Evolutionary conservation across 2,113 vertebrate species (phyloP).

Genomic region (Gymnarchus niloticus): DNA sequence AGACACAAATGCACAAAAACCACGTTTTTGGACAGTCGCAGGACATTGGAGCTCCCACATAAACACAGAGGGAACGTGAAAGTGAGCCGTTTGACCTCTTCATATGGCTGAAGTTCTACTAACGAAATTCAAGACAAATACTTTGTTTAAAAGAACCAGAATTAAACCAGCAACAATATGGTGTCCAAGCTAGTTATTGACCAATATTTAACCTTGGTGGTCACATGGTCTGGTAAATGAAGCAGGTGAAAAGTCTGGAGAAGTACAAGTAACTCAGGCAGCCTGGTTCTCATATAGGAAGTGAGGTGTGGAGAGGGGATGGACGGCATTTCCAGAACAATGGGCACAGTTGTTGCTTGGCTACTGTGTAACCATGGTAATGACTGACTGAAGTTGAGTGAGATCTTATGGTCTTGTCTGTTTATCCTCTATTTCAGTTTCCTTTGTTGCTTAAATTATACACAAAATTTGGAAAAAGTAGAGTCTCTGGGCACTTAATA

Average conservation of each 20-base stretch:
- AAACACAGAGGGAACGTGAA: neutral
- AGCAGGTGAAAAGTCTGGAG: neutral
- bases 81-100: neutral
- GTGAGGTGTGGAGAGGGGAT: conserved; percentile 19
- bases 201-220: neutral
- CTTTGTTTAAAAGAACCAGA: neutral
- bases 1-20: too few relatives aligned
- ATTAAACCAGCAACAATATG: neutral
- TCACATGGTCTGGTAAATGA: neutral
- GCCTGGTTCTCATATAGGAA: neutral
- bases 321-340: conserved; percentile 46
- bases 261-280: neutral
- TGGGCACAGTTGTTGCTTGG: conserved; percentile 52
- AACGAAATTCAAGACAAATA: neutral
- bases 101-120: neutral
- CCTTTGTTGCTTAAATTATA: neutral
- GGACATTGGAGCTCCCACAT: neutral
- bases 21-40: neutral
- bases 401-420: neutral
- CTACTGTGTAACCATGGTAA: conserved; percentile 51
- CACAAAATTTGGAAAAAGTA: neutral
- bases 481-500: neutral
- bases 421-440: neutral
- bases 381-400: conserved; percentile 17
- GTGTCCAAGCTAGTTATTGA: neutral